Conservation (phyloP, 1,140 invertebrate genomes). For the Calycopis cecrops region DNA sequence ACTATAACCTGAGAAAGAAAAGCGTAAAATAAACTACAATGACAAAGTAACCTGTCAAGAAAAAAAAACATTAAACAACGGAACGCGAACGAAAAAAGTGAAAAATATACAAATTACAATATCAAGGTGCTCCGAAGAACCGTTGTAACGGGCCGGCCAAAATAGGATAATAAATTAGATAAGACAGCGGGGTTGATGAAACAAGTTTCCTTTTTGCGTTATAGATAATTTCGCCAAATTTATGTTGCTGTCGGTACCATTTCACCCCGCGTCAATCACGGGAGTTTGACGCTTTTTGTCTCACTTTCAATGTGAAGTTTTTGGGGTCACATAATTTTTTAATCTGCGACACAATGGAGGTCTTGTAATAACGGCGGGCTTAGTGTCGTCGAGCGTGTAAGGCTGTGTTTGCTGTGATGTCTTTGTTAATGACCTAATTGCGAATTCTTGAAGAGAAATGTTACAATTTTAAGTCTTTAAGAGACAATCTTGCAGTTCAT, state of each 20-base stretch:
- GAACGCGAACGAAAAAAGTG: too few relatives aligned
- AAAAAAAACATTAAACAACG: too few relatives aligned
- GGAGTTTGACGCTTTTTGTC: conserved; percentile 18
- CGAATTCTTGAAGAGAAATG: too few relatives aligned
- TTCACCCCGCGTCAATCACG: conserved; percentile 16
- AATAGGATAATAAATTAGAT: conserved; percentile 11
- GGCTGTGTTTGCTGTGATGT: not conserved
- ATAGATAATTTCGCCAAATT: conserved; percentile 2
- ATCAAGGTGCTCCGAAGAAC: not conserved
- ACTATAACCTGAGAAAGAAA: too few relatives aligned
- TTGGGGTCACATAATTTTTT: conserved; percentile 10
- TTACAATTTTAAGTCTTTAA: too few relatives aligned
- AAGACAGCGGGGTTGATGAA: conserved; percentile 1
- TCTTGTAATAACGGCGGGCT: not conserved
- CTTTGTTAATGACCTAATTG: not conserved
- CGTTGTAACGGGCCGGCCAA: not conserved
- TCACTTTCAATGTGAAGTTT: conserved; percentile 17
- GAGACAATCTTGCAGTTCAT: too few relatives aligned
- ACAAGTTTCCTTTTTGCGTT: conserved; percentile 4
- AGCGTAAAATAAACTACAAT: too few relatives aligned
- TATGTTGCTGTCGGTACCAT: conserved; percentile 14
- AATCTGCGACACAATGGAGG: not conserved
- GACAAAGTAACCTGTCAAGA: too few relatives aligned
- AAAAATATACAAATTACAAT: conserved; percentile 1
- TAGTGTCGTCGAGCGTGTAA: not conserved